Evolutionary conservation across 2,888 invertebrate genomes (phyloP).

Genomic region (Perdita meconis): DNA sequence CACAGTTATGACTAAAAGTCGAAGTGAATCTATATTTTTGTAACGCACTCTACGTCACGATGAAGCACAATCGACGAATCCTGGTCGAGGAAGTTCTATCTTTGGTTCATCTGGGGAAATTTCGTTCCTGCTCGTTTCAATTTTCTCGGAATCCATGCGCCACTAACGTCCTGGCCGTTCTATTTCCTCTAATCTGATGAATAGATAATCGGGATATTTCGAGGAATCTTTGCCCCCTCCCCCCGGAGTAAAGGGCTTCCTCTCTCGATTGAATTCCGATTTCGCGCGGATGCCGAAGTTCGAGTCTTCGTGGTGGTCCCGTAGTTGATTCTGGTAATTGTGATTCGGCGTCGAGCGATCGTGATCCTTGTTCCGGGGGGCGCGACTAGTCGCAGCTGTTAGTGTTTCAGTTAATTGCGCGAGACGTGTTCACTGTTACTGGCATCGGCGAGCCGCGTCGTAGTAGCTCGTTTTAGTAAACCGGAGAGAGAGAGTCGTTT

Average conservation of each 20-base stretch:
- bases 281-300: too few species aligned
- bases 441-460: slow-evolving; percentile 21
- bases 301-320: too few species aligned
- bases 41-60: slow-evolving; percentile 12
- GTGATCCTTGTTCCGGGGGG: too few species aligned
- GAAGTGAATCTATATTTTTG: too few species aligned
- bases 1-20: too few species aligned
- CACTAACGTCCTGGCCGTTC: neutral
- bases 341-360: too few species aligned
- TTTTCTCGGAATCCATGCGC: slow-evolving; percentile 16
- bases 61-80: slow-evolving; percentile 16
- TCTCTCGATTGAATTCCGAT: too few species aligned
- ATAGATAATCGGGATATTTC: slow-evolving; percentile 35
- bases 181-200: slow-evolving; percentile 10
- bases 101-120: slow-evolving; percentile 19
- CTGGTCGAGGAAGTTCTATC: slow-evolving; percentile 20
- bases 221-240: slow-evolving; percentile 15
- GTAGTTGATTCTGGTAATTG: too few species aligned
- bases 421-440: slow-evolving; percentile 8
- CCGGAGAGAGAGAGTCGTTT: slow-evolving; percentile 1
- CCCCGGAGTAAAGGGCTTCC: too few species aligned
- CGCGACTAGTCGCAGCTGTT: neutral
- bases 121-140: slow-evolving; percentile 27
- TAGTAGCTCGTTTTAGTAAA: slow-evolving; percentile 39
- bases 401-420: slow-evolving; percentile 38